A percentile compares a stretch with the other conserved stretches of the same genome.
Conservation (phyloP, 2,888 invertebrate genomes). For the Andrena dorsata region DNA sequence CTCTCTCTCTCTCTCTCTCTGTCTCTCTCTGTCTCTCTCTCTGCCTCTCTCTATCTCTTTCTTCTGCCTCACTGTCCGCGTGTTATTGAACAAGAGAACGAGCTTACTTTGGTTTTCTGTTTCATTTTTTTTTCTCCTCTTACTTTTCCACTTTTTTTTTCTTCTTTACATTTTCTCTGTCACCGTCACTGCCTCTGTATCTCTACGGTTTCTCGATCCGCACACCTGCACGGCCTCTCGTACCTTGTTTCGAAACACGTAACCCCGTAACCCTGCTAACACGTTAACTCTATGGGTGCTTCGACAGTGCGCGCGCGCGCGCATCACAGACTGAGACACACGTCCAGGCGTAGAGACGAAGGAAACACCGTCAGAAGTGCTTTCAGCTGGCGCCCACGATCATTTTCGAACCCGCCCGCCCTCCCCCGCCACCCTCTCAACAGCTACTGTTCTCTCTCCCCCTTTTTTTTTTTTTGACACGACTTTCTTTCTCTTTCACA, state of each 20-base stretch:
- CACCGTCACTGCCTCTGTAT: conserved; percentile 55
- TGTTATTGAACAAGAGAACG: conserved; percentile 48
- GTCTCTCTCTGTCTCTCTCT: conserved; percentile 55
- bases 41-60: conserved; percentile 53
- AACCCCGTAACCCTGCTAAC: conserved; percentile 79
- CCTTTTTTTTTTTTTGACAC: conserved; percentile 38
- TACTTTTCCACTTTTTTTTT: conserved; percentile 41
- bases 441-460: too few relatives aligned
- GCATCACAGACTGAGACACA: conserved; percentile 33
- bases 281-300: conserved; percentile 74
- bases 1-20: conserved; percentile 50
- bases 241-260: conserved; percentile 60
- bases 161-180: conserved; percentile 32
- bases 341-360: conserved; percentile 37
- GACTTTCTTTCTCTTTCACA: conserved; percentile 39
- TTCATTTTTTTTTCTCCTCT: conserved; percentile 1
- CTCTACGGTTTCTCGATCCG: conserved; percentile 37
- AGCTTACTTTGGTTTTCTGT: conserved; percentile 49
- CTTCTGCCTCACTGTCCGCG: conserved; percentile 52
- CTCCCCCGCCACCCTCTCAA: conserved; percentile 35
- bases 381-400: conserved; percentile 35
- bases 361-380: conserved; percentile 35
- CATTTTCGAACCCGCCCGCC: conserved; percentile 40
- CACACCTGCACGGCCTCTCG: conserved; percentile 79
- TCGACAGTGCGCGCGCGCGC: conserved; percentile 24